A percentile compares a stretch with the other conserved stretches of the same genome.
phyloP scores from a whole-genome alignment of 2,888 invertebrate genomes.

The Drosophila subsilvestris region DNA sequence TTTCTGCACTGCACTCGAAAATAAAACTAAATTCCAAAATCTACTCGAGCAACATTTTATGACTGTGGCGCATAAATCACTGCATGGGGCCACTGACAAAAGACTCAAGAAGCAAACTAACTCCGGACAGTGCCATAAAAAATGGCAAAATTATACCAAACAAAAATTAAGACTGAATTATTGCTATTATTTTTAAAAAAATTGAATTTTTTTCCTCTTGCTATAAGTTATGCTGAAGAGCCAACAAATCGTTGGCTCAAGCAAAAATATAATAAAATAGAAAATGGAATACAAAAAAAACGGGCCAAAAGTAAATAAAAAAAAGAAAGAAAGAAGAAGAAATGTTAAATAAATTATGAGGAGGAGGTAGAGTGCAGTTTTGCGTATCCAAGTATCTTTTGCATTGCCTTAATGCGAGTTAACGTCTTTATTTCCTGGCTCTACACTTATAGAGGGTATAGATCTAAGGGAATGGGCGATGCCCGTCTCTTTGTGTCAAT shows the following conservation, averaged over 20 bases:
- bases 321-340: constrained; percentile 9
- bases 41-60: constrained; percentile 40
- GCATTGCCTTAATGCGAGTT: constrained; percentile 48
- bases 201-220: constrained; percentile 27
- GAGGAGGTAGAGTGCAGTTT: constrained; percentile 67
- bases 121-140: constrained; percentile 29
- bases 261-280: constrained; percentile 29
- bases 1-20: not conserved
- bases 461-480: no score
- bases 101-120: constrained; percentile 73
- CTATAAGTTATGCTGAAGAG: constrained; percentile 47
- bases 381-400: constrained; percentile 68
- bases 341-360: constrained; percentile 38
- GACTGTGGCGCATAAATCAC: constrained; percentile 66
- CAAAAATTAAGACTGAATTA: constrained; percentile 17
- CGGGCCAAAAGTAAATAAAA: constrained; percentile 4
- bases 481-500: no score
- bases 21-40: constrained; percentile 13
- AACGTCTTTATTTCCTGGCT: constrained; percentile 70
- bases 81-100: constrained; percentile 56
- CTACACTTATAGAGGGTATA: not conserved
- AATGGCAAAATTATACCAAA: constrained; percentile 36
- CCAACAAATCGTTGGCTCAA: constrained; percentile 56
- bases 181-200: constrained; percentile 32
- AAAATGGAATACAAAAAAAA: constrained; percentile 19